phyloP scores from a whole-genome alignment of 2,797 vertebrate genomes.

The Phalanger gymnotis region DNA sequence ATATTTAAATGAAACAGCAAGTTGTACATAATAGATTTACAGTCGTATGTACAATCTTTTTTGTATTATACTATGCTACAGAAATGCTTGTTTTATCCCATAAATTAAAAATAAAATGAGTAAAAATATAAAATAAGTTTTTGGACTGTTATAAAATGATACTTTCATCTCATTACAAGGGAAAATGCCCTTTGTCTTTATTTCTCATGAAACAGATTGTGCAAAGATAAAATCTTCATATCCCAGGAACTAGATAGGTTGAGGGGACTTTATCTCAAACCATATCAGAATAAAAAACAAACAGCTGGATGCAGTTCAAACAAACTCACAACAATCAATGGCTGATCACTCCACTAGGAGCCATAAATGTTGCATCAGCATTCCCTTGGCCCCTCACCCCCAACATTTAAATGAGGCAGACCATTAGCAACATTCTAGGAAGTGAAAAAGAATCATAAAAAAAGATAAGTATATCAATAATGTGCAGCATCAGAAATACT shows the following conservation, averaged over 20 bases:
- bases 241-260: constrained; percentile 50
- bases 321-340: constrained; percentile 23
- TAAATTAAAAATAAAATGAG: neutral
- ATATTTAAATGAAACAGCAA: neutral
- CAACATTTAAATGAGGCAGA: constrained; percentile 25
- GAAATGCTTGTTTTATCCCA: constrained; percentile 23
- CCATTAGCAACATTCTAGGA: constrained; percentile 30
- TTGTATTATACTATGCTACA: neutral
- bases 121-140: neutral
- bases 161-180: constrained; percentile 28
- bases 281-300: constrained; percentile 39
- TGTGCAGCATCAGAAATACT: constrained; percentile 7
- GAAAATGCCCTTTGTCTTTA: constrained; percentile 10
- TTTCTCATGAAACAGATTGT: neutral
- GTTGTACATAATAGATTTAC: no score
- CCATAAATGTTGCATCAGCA: neutral
- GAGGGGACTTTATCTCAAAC: constrained; percentile 28
- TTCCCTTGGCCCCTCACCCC: neutral
- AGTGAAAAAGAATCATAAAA: constrained; percentile 27
- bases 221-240: neutral
- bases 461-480: constrained; percentile 35
- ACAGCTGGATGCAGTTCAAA: neutral
- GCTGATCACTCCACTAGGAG: neutral
- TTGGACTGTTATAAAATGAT: constrained; percentile 40
- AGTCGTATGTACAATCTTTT: neutral